Conservation (phyloP, 1,140 invertebrate genomes). For the Plectrocnemia conspersa region DNA sequence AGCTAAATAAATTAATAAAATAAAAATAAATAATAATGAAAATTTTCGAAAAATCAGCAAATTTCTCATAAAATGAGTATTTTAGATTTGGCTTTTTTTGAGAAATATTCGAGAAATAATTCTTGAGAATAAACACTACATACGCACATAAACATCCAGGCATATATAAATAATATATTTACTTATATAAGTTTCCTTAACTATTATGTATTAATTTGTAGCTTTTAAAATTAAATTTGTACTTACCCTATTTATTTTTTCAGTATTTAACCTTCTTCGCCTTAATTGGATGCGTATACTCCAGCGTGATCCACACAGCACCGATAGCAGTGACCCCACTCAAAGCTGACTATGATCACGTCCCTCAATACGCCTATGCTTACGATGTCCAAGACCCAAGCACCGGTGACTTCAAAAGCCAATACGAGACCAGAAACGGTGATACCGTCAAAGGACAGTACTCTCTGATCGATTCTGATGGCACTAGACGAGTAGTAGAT, state of each 20-base stretch:
- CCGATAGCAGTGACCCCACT: conserved; percentile 16
- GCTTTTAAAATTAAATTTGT: too few relatives aligned
- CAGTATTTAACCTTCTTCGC: conserved; percentile 25
- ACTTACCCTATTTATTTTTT: too few relatives aligned
- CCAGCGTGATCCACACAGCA: conserved; percentile 22
- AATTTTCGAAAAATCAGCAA: too few relatives aligned
- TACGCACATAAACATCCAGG: neutral
- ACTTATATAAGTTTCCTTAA: neutral
- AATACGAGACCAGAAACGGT: conserved; percentile 55
- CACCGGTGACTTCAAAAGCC: conserved; percentile 57
- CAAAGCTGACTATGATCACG: conserved; percentile 17
- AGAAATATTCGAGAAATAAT: too few relatives aligned
- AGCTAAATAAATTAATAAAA: too few relatives aligned
- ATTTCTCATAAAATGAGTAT: too few relatives aligned
- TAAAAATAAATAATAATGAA: too few relatives aligned
- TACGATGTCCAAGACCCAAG: conserved; percentile 54
- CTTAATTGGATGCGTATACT: conserved; percentile 19
- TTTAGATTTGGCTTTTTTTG: too few relatives aligned
- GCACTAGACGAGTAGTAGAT: conserved; percentile 52
- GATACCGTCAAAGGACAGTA: conserved; percentile 57
- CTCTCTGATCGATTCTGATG: conserved; percentile 56
- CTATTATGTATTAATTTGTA: neutral
- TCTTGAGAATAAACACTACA: too few relatives aligned
- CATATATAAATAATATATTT: neutral
- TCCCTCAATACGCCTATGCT: conserved; percentile 49